Evolutionary conservation across 2,113 vertebrate genomes (phyloP), one percentile per base, ranked within the genome.

Genomic region (Protobothrops mucrosquamatus): DNA sequence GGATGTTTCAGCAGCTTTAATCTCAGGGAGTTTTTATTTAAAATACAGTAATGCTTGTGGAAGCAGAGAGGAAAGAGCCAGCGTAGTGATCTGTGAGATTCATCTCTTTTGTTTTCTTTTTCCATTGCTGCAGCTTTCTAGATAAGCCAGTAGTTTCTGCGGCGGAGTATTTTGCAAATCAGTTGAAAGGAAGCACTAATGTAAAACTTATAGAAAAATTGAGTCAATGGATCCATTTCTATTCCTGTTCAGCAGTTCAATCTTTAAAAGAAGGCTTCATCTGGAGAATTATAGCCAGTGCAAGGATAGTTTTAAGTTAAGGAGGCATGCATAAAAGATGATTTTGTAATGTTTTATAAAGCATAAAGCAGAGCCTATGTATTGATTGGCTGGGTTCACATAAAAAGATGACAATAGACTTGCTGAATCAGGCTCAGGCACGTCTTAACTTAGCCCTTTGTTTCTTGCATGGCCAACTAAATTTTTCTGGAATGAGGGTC

Each of bases 41-140:
- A 91, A 92, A 89, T 85, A 94, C 92, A 74, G 94, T 43, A 87
- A 11, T 57, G 56, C 74, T 43, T 74, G 57, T 57, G 56, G 48
- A 69, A 46, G 46, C 7, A 3, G 56, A 64, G n/a, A 39, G 24
- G 26, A 5, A 11, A 46, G 22, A 14, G 46, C 22, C 1, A 9
- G 4, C 6, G 22, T 24, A 23, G 23, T 64, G 92, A 93, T 93
- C 89, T 90, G 64, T 87, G 89, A 90, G n/a, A 51, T 29, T 87
- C 92, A 90, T 93, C 59, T 93, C 26, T 11, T 29, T 29, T n/a
- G 5, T 1, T 34, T 15, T 3, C 2, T 46, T 0, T 93, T 69
- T 87, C 54, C 59, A 89, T 89, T 61, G 61, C 11, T 74, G 56
- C 57, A 89, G 81, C 56, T 90, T 93, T 93, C 56, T 85, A 90